Conservation (phyloP, 2,797 vertebrate species). For the Zalophus californianus region DNA sequence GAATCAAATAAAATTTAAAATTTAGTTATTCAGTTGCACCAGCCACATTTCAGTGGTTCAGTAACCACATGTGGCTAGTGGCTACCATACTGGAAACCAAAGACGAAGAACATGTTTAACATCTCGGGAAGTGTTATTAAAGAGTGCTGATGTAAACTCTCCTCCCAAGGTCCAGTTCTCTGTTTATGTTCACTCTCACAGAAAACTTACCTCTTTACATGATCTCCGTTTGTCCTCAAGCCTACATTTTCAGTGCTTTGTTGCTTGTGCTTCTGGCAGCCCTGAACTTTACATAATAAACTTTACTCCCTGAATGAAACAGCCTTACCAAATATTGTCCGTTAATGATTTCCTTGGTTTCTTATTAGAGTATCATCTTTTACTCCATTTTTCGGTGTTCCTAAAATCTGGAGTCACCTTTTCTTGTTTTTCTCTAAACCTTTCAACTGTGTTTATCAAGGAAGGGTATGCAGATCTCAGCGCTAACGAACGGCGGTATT, state of each 20-base stretch:
- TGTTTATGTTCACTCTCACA: neutral
- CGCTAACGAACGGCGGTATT: neutral
- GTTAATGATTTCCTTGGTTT: neutral
- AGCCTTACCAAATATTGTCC: neutral
- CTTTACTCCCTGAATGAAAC: neutral
- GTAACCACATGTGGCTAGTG: neutral
- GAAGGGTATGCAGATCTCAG: neutral
- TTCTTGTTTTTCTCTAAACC: neutral
- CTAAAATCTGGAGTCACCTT: neutral
- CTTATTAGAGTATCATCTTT: neutral
- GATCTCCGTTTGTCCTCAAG: neutral
- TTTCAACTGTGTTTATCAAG: constrained; percentile 32
- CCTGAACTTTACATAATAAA: constrained; percentile 15
- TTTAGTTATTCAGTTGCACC: neutral
- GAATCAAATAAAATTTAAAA: neutral
- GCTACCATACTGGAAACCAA: neutral
- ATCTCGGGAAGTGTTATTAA: neutral
- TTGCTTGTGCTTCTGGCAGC: neutral
- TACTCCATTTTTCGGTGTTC: neutral
- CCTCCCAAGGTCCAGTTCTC: neutral
- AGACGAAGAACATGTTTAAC: neutral
- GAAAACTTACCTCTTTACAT: neutral
- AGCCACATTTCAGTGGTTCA: neutral
- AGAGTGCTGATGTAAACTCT: neutral
- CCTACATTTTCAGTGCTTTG: neutral